Base-by-base conservation (phyloP, 2,113 vertebrate species). In the Heterocephalus glaber region DNA sequence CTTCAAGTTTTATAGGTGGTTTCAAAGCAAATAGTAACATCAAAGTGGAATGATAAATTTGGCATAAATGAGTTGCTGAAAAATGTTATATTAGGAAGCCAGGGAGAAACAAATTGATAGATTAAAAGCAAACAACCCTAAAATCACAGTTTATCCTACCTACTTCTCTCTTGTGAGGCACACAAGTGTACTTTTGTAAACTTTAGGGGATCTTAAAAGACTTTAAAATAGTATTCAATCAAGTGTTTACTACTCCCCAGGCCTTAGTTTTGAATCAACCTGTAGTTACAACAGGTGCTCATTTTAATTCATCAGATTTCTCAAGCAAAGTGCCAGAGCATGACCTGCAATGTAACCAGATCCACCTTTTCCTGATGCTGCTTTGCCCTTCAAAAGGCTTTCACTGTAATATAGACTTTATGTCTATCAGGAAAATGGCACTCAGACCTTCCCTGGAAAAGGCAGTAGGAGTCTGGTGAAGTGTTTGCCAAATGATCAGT, bases 11-110 rank as follows among this genome's bases (percentile, higher is more conserved):
- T 93, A 93, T 26, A 93, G 41, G n/a, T 61, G 70, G 7, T 72
- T 96, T 91, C 49, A 86, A 82, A 93, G 85, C 63, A 95, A 74
- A 93, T 58, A 41, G 49, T 68, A 91, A 86, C 26, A 91, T 83
- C 13, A 84, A 95, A 81, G 86, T 86, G n/a, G 44, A 89, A 83
- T 56, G 49, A 58, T 81, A 92, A 58, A 38, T 58, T 63, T 87
- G 68, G 58, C 33, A 92, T 7, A 14, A 87, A 79, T 58, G 24
- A 92, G 5, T 70, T 20, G 41, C 33, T 94, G 56, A 89, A 92
- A 49, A 70, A 94, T 85, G 52, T 65, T 49, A 17, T 19, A 54
- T 30, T 44, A 60, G 11, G 28, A 77, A 95, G 24, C 10, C 26
- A 82, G 44, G 52, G 12, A 87, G 77, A 94, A 90, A 96, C 33